Conservation (phyloP, 2,797 vertebrate genomes). For the Enteromius afrohamiltoni region DNA sequence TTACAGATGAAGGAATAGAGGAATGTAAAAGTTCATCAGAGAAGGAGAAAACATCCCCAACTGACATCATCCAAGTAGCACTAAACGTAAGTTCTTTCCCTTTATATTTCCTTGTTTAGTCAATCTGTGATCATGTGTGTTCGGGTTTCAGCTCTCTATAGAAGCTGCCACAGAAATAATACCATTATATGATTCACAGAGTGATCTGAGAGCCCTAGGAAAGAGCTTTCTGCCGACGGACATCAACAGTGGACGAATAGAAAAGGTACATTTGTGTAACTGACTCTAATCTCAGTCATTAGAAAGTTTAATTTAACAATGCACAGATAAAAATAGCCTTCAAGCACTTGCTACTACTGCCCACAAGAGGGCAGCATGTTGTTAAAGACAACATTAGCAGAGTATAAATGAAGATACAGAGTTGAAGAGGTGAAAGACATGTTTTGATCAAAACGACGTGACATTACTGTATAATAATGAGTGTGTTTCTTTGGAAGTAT, state of each 20-base stretch:
- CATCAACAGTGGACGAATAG: slow-evolving; percentile 93
- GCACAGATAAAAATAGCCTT: background rate
- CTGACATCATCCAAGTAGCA: slow-evolving; percentile 88
- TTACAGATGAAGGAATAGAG: slow-evolving; percentile 93
- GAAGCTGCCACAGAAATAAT: background rate
- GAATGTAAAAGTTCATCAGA: slow-evolving; percentile 86
- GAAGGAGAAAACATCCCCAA: slow-evolving; percentile 85
- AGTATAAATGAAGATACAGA: background rate
- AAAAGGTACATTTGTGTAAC: slow-evolving; percentile 81
- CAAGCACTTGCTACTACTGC: slow-evolving; percentile 48
- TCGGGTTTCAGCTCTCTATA: background rate
- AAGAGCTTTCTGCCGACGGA: slow-evolving; percentile 90
- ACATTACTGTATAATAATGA: background rate
- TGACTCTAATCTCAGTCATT: no score
- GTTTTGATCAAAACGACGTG: background rate
- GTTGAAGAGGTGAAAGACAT: background rate
- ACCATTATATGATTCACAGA: slow-evolving; percentile 75
- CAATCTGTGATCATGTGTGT: background rate
- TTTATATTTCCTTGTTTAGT: background rate
- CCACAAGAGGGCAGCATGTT: slow-evolving; percentile 73
- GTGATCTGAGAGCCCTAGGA: slow-evolving; percentile 93
- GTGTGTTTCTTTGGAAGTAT: background rate
- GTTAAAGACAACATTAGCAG: background rate
- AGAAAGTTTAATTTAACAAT: background rate
- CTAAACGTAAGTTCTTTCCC: slow-evolving; percentile 87